Percentiles rank a stretch among this genome's conserved stretches.
Conservation (phyloP, 2,113 vertebrate genomes). For the Nothocercus julius region DNA sequence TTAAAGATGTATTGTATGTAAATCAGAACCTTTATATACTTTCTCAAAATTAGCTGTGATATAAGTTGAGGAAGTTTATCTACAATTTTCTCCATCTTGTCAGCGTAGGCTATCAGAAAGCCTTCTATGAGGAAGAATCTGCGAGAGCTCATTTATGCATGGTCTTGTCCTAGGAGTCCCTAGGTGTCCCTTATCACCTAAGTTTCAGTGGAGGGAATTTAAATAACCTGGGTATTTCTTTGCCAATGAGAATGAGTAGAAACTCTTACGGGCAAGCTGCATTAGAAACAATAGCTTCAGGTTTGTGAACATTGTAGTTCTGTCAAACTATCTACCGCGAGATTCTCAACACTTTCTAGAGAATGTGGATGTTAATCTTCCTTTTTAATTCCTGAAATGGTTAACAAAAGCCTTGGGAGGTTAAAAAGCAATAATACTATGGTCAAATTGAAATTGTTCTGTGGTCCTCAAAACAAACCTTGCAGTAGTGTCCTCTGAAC, state of each 20-base stretch:
- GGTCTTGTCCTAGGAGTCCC: background rate
- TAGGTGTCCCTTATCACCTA: background rate
- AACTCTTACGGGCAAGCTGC: background rate
- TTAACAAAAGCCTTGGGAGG: background rate
- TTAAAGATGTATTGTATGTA: background rate
- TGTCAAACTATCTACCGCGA: background rate
- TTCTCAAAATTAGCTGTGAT: background rate
- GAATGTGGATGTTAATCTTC: background rate
- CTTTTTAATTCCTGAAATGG: background rate
- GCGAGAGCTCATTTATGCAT: background rate
- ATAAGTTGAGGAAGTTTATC: background rate
- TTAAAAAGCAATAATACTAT: background rate
- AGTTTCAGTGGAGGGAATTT: background rate
- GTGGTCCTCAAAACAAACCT: slow-evolving; percentile 1
- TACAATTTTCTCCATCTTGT: background rate
- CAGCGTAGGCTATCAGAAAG: background rate
- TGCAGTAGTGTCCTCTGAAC: background rate
- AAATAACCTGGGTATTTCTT: background rate
- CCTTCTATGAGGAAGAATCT: background rate
- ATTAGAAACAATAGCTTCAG: background rate
- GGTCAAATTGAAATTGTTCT: background rate
- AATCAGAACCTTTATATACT: background rate
- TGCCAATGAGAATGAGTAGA: background rate
- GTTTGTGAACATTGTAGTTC: background rate
- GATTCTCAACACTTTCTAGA: background rate